Percentiles rank a stretch among this genome's conserved stretches.
phyloP scores from a whole-genome alignment of 2,113 vertebrate genomes.

The Hucho hucho region DNA sequence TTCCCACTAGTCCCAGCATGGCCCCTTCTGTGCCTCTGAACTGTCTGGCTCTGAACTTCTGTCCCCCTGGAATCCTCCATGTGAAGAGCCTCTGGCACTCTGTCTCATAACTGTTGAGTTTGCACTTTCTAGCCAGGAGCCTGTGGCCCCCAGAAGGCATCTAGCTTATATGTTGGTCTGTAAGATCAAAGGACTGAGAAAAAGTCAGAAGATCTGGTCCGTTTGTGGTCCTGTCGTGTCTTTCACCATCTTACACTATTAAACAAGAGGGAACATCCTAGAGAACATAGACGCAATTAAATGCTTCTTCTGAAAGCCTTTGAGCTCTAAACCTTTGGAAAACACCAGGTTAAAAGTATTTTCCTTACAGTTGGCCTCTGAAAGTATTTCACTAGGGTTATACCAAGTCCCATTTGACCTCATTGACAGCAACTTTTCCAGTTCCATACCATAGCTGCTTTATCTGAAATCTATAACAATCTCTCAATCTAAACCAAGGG shows the following conservation, averaged over 20 bases:
- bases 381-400: neutral
- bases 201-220: neutral
- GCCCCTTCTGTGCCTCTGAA: constrained; percentile 35
- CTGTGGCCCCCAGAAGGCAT: neutral
- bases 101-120: constrained; percentile 25
- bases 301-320: neutral
- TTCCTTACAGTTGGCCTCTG: neutral
- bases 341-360: neutral
- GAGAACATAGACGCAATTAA: neutral
- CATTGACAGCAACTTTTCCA: neutral
- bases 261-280: neutral
- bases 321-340: neutral
- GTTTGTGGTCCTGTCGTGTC: neutral
- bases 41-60: constrained; percentile 43
- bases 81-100: constrained; percentile 29
- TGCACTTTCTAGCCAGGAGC: constrained; percentile 26
- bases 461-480: neutral
- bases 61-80: constrained; percentile 39
- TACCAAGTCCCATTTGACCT: neutral
- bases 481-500: neutral
- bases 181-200: neutral
- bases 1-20: neutral
- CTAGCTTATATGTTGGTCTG: neutral
- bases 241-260: neutral
- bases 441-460: neutral